phyloP scores from a whole-genome alignment of 2,113 vertebrate genomes.

The Deroptyus accipitrinus region DNA sequence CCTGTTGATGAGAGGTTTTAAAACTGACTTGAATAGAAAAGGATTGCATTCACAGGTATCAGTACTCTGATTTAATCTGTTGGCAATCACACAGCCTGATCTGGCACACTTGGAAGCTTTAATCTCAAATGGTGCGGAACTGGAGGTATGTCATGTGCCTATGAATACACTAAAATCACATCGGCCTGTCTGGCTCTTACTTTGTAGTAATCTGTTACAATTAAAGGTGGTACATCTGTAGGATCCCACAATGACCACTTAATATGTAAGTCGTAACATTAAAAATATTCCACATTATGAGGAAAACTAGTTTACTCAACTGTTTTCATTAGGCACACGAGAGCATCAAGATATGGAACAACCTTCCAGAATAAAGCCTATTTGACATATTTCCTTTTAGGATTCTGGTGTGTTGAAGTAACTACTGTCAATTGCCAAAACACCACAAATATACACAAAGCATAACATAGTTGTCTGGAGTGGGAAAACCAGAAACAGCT shows the following conservation, averaged over 20 bases:
- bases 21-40: not conserved
- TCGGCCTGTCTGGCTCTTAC: not conserved
- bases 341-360: not conserved
- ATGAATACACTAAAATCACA: not conserved
- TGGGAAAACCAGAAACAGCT: not conserved
- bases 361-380: not conserved
- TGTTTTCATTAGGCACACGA: not conserved
- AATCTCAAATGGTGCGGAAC: not conserved
- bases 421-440: not conserved
- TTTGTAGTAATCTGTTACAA: not conserved
- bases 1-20: not conserved
- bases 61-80: not conserved
- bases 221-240: not conserved
- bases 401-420: not conserved
- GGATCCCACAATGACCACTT: not conserved
- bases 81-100: not conserved
- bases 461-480: not conserved
- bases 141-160: not conserved
- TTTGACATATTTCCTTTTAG: not conserved
- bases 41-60: not conserved
- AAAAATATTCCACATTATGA: not conserved
- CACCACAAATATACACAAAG: not conserved
- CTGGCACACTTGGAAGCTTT: not conserved
- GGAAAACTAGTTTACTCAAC: not conserved
- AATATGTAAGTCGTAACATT: not conserved